Conservation (phyloP, 2,113 vertebrate species). For the Tor tambroides region DNA sequence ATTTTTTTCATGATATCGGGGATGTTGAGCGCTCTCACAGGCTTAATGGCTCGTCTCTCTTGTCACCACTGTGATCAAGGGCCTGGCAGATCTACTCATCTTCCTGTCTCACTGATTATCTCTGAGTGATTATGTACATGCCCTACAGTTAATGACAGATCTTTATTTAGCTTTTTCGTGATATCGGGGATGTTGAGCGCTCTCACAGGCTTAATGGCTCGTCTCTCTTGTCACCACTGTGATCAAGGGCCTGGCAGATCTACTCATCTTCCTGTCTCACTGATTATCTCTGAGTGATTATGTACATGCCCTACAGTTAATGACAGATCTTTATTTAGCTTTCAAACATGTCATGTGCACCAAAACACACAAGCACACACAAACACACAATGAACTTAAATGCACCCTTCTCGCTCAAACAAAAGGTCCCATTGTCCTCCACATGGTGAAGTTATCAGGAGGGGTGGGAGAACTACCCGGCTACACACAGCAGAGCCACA, state of each 20-base stretch:
- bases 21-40: constrained; percentile 66
- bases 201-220: constrained; percentile 72
- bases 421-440: constrained; percentile 75
- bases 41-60: constrained; percentile 73
- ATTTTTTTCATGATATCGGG: constrained; percentile 24
- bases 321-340: constrained; percentile 52
- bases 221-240: constrained; percentile 69
- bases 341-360: constrained; percentile 36
- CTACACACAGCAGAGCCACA: constrained; percentile 61
- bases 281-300: constrained; percentile 73
- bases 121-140: constrained; percentile 69
- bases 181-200: constrained; percentile 60
- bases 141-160: constrained; percentile 43
- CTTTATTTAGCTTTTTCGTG: constrained; percentile 37
- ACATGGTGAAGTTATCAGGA: constrained; percentile 71
- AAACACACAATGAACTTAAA: constrained; percentile 59
- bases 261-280: constrained; percentile 72
- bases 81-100: constrained; percentile 55
- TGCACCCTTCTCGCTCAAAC: constrained; percentile 62
- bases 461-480: constrained; percentile 52
- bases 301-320: constrained; percentile 59
- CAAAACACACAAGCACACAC: constrained; percentile 46
- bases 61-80: constrained; percentile 61
- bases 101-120: constrained; percentile 76
- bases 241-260: constrained; percentile 9